Evolutionary conservation across 2,113 vertebrate genomes (phyloP).

Genomic region (Dromiciops gliroides): DNA sequence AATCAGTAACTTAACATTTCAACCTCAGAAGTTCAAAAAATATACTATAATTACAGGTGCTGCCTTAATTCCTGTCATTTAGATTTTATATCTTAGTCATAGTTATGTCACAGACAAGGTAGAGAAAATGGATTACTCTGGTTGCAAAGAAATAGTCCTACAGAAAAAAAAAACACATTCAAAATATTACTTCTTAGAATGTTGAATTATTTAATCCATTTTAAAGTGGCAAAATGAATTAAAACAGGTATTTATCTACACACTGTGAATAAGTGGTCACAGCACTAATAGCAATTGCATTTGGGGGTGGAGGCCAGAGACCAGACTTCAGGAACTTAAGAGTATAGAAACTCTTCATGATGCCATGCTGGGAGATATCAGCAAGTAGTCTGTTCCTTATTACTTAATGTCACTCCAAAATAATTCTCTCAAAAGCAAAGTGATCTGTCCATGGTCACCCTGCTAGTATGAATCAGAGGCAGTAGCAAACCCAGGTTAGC

Average conservation of each 20-base stretch:
- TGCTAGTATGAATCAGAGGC: not conserved
- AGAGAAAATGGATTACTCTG: conserved; percentile 1
- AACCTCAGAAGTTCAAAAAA: conserved; percentile 23
- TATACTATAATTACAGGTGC: conserved; percentile 11
- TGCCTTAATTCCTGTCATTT: conserved; percentile 25
- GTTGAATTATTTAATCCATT: not conserved
- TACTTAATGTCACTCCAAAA: not conserved
- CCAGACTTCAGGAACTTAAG: not conserved
- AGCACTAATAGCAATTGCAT: not conserved
- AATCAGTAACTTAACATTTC: conserved; percentile 39
- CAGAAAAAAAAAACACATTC: not conserved
- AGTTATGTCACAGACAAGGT: conserved; percentile 11
- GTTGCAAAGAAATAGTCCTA: not conserved
- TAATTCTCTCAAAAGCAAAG: not conserved
- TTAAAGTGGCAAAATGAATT: not conserved
- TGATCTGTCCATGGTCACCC: not conserved
- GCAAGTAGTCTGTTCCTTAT: not conserved
- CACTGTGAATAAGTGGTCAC: not conserved
- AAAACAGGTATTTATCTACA: not conserved
- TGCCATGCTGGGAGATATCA: not conserved
- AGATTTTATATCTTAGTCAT: conserved; percentile 51
- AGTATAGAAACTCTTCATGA: not conserved
- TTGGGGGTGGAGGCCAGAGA: not conserved
- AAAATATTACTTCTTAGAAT: not conserved
- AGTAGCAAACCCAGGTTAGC: not conserved